Conservation (phyloP, 2,888 invertebrate species). For the Rutpela maculata region DNA sequence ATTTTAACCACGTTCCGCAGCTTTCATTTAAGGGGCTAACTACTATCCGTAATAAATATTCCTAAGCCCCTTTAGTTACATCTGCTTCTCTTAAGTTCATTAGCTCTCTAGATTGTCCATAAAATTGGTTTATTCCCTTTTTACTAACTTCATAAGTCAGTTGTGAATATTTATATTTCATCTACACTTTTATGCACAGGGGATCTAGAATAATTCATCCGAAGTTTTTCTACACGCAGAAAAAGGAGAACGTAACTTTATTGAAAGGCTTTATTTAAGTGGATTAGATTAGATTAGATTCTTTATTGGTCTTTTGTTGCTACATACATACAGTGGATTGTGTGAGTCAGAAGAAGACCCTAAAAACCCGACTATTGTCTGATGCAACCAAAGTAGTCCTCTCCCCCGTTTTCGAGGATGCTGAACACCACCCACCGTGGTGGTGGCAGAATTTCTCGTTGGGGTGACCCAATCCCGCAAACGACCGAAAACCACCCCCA, state of each 20-base stretch:
- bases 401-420: no score
- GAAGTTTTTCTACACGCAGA: not conserved
- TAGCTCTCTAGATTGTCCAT: conserved; percentile 38
- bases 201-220: not conserved
- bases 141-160: conserved; percentile 37
- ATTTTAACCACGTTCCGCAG: conserved; percentile 42
- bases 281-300: no score
- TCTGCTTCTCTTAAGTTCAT: conserved; percentile 44
- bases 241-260: not conserved
- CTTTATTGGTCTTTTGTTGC: no score
- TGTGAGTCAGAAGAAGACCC: no score
- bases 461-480: no score
- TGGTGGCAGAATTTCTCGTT: no score
- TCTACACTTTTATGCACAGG: not conserved
- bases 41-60: conserved; percentile 43
- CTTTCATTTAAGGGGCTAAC: conserved; percentile 39
- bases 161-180: conserved; percentile 32
- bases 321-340: no score
- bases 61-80: conserved; percentile 41
- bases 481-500: no score
- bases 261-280: no score
- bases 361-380: no score
- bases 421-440: no score
- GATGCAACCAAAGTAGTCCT: no score
- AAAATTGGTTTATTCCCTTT: conserved; percentile 39